phyloP scores from a whole-genome alignment of 2,113 vertebrate genomes.

The Heterocephalus glaber region DNA sequence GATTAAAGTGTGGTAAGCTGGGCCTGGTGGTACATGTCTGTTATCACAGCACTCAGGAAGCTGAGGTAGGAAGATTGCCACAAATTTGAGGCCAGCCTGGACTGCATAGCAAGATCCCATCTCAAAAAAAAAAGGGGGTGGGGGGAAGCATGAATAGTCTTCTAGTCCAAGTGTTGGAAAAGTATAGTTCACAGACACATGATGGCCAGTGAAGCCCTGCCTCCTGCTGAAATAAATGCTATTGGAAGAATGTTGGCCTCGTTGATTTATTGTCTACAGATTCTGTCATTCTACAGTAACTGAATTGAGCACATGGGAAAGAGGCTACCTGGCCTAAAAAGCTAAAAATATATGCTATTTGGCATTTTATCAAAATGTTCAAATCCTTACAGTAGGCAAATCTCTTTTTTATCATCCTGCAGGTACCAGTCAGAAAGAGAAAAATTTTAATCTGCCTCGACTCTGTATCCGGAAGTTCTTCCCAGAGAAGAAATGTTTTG shows the following conservation, averaged over 20 bases:
- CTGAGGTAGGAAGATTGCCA: background rate
- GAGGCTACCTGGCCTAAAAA: background rate
- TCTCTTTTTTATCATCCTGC: background rate
- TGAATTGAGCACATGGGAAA: background rate
- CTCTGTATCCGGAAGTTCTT: conserved; percentile 78
- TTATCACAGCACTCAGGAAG: background rate
- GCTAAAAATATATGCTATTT: background rate
- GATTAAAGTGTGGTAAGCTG: background rate
- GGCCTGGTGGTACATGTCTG: background rate
- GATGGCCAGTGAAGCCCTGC: background rate
- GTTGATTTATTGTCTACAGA: background rate
- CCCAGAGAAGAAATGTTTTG: conserved; percentile 80
- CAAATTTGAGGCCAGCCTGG: background rate
- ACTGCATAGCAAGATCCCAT: background rate
- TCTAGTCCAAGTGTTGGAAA: background rate
- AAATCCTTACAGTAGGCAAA: background rate
- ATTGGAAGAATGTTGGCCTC: background rate
- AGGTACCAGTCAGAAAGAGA: conserved; percentile 41
- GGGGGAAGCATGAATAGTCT: background rate
- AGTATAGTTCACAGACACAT: background rate
- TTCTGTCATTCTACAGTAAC: background rate
- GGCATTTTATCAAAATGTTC: background rate
- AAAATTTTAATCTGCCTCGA: conserved; percentile 62
- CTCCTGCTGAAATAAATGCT: background rate
- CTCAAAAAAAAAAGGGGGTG: background rate